Percentiles rank a stretch among this genome's conserved stretches.
Evolutionary conservation across 2,888 invertebrate species (phyloP).

Genomic region (Siphlonurus alternatus): DNA sequence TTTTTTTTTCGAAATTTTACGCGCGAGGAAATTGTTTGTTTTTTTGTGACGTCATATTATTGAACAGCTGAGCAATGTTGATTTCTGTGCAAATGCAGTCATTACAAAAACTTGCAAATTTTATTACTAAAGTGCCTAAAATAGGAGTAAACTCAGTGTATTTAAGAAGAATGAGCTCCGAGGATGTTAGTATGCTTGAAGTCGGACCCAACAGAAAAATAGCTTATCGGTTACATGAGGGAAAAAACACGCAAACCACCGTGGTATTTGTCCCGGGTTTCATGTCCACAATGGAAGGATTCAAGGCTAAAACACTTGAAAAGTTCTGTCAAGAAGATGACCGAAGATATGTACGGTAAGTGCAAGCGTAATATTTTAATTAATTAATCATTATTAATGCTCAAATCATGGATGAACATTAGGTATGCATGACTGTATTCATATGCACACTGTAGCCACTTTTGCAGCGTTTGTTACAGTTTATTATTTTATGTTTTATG

Average conservation of each 20-base stretch:
- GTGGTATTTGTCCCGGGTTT: conserved; percentile 8
- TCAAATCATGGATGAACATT: background rate
- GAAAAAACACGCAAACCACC: conserved; percentile 2
- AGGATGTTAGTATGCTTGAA: background rate
- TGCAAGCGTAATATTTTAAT: background rate
- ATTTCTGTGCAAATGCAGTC: too few relatives aligned
- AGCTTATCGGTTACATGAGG: conserved; percentile 4
- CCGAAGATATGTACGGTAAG: conserved; percentile 4
- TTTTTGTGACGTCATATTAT: too few relatives aligned
- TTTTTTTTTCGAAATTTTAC: too few relatives aligned
- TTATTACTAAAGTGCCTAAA: too few relatives aligned
- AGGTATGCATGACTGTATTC: too few relatives aligned
- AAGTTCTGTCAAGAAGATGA: background rate
- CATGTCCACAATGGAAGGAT: conserved; percentile 8
- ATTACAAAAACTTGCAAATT: too few relatives aligned
- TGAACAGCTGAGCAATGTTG: too few relatives aligned
- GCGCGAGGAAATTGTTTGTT: too few relatives aligned
- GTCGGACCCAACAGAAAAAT: conserved; percentile 2
- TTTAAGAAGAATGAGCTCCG: background rate
- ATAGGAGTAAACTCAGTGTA: too few relatives aligned
- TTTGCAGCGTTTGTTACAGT: too few relatives aligned
- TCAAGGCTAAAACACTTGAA: conserved; percentile 3
- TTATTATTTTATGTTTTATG: too few relatives aligned
- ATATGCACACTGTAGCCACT: too few relatives aligned
- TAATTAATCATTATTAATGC: background rate